Conservation (phyloP, 2,113 vertebrate species). For the Poecilia latipinna region DNA sequence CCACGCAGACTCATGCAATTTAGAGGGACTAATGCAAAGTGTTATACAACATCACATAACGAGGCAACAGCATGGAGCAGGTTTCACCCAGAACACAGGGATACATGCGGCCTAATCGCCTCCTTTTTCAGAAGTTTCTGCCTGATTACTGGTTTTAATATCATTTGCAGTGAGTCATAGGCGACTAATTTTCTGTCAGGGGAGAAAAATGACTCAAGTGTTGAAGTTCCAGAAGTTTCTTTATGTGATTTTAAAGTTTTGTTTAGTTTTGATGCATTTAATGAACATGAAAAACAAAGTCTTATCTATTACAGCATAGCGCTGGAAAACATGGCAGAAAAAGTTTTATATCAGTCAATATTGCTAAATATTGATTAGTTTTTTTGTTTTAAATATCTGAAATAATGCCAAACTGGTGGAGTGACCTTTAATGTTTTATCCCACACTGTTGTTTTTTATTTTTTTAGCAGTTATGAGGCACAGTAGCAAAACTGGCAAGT, state of each 20-base stretch:
- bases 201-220: not conserved
- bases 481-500: too few species aligned
- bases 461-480: too few species aligned
- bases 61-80: slow-evolving; percentile 23
- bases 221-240: not conserved
- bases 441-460: too few species aligned
- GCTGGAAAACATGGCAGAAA: too few species aligned
- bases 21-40: slow-evolving; percentile 41
- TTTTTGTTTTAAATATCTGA: too few species aligned
- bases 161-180: not conserved
- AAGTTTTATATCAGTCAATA: too few species aligned
- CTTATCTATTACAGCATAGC: too few species aligned
- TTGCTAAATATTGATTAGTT: too few species aligned
- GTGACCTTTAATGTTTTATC: too few species aligned
- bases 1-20: slow-evolving; percentile 23
- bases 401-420: too few species aligned
- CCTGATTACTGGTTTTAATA: not conserved
- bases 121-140: not conserved
- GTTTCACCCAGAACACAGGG: slow-evolving; percentile 21
- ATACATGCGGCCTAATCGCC: not conserved
- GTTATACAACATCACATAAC: slow-evolving; percentile 50
- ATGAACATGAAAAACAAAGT: not conserved
- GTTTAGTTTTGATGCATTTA: not conserved
- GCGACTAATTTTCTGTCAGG: too few species aligned
- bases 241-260: not conserved